A percentile compares a stretch with the other conserved stretches of the same genome.
Evolutionary conservation across 2,797 vertebrate genomes (phyloP).

Genomic region (Macroramphosus scolopax): DNA sequence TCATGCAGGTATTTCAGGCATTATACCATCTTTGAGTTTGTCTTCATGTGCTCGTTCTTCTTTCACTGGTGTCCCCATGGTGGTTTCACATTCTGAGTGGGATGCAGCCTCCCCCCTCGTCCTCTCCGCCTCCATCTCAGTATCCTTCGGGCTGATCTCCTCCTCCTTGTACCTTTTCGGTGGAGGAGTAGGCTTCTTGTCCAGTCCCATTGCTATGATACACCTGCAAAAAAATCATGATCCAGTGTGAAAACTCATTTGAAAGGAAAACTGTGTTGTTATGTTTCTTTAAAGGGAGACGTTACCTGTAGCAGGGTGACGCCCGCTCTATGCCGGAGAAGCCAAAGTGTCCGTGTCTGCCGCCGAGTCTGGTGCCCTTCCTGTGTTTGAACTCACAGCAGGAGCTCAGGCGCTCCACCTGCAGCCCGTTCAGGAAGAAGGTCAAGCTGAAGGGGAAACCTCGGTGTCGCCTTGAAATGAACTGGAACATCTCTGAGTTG

Average conservation of each 20-base stretch:
- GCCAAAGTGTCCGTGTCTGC: conserved; percentile 85
- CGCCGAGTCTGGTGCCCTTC: conserved; percentile 80
- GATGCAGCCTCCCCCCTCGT: background rate
- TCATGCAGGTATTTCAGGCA: too few relatives aligned
- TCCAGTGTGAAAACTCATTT: too few relatives aligned
- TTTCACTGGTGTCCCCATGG: conserved; percentile 24
- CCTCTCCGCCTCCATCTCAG: conserved; percentile 30
- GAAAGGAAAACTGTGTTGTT: too few relatives aligned
- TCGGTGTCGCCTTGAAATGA: conserved; percentile 86
- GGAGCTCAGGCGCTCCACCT: conserved; percentile 91
- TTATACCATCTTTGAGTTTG: conserved; percentile 70
- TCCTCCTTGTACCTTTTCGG: conserved; percentile 74
- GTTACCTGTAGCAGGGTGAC: conserved; percentile 92
- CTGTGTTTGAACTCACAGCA: conserved; percentile 95
- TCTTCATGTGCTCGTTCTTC: conserved; percentile 32
- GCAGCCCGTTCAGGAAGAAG: conserved; percentile 90
- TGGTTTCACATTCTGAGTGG: conserved; percentile 31
- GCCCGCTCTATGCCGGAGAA: conserved; percentile 84
- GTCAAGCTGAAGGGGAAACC: conserved; percentile 97
- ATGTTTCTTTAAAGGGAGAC: too few relatives aligned
- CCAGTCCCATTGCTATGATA: conserved; percentile 87
- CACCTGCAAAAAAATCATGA: conserved; percentile 74
- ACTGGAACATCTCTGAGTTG: conserved; percentile 86
- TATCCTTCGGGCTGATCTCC: conserved; percentile 44
- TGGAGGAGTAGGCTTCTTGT: conserved; percentile 82